These are phyloP conservation scores for Harlomillsia oculata DNA, from an alignment of 1,140 invertebrate species.

Conservation along the genomic window DNA sequence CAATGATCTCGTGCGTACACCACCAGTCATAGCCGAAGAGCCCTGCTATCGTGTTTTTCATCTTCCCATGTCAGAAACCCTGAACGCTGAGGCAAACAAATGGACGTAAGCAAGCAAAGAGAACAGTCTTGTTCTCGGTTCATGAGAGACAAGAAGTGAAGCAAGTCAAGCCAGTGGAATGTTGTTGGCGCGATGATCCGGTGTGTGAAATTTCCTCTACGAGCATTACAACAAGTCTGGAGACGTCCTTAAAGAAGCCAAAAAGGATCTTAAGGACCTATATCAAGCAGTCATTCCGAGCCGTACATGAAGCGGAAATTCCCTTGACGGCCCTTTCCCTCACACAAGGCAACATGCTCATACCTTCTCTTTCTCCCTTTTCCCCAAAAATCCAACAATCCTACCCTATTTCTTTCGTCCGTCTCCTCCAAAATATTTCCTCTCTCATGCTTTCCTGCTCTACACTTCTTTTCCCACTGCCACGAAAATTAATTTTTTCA, in stretches of 20 bases:
- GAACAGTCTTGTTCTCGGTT: conserved; percentile 13
- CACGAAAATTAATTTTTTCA: conserved; percentile 27
- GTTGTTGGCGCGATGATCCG: conserved; percentile 14
- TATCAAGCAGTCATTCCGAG: conserved; percentile 25
- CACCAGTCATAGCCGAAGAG: no score
- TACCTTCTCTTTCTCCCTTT: conserved; percentile 1
- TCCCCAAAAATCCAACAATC: conserved; percentile 9
- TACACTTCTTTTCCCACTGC: conserved; percentile 5
- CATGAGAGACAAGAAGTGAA: conserved; percentile 4
- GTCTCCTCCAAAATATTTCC: no score
- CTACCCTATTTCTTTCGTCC: background rate
- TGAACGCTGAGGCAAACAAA: conserved; percentile 2
- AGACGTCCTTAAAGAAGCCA: conserved; percentile 6
- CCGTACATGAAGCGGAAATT: conserved; percentile 28
- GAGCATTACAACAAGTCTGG: conserved; percentile 12
- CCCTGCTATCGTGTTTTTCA: conserved; percentile 1
- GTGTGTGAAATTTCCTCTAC: conserved; percentile 14
- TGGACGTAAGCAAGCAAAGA: background rate
- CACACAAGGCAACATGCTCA: conserved; percentile 1
- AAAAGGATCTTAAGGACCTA: conserved; percentile 26
- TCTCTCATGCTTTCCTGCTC: background rate
- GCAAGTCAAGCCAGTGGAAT: conserved; percentile 4
- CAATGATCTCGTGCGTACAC: no score
- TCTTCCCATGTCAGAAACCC: background rate
- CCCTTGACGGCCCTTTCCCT: conserved; percentile 27